Percentiles rank a stretch among this genome's conserved stretches.
These are phyloP conservation scores for Somateria mollissima DNA, from an alignment of 2,797 vertebrate genomes.

Conservation along the genomic window DNA sequence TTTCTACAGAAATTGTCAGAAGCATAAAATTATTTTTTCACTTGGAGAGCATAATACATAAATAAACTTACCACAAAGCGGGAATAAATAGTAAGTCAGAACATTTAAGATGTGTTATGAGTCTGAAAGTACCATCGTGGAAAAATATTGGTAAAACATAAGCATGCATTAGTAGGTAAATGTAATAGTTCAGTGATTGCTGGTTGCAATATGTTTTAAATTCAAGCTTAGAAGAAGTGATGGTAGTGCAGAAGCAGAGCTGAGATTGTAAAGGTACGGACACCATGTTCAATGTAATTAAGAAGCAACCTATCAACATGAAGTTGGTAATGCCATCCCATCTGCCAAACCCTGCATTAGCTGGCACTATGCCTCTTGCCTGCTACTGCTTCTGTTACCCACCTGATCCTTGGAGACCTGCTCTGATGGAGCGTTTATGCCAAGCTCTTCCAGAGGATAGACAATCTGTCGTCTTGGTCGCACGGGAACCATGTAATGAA, in stretches of 20 bases:
- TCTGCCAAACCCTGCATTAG: conserved; percentile 78
- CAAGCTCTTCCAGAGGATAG: conserved; percentile 93
- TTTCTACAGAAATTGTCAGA: background rate
- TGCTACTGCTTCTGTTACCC: conserved; percentile 83
- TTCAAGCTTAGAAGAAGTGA: background rate
- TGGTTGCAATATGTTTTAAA: background rate
- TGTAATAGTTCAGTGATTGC: background rate
- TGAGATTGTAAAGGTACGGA: conserved; percentile 65
- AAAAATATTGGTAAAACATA: background rate
- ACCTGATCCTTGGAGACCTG: conserved; percentile 90
- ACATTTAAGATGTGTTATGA: background rate
- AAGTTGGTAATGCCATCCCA: conserved; percentile 77
- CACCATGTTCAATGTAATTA: conserved; percentile 78
- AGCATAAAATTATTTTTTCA: background rate
- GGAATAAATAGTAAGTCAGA: background rate
- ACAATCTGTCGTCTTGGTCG: conserved; percentile 92
- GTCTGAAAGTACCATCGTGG: background rate
- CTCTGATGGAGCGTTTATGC: conserved; percentile 86
- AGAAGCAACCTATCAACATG: conserved; percentile 75
- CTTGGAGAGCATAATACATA: background rate
- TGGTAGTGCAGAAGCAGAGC: background rate
- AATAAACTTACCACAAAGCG: background rate
- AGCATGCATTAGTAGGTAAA: background rate
- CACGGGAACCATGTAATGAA: conserved; percentile 90
- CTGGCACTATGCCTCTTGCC: conserved; percentile 76